These are phyloP conservation scores for Desoria tigrina DNA, from an alignment of 2,888 invertebrate species.

Conservation along the genomic window DNA sequence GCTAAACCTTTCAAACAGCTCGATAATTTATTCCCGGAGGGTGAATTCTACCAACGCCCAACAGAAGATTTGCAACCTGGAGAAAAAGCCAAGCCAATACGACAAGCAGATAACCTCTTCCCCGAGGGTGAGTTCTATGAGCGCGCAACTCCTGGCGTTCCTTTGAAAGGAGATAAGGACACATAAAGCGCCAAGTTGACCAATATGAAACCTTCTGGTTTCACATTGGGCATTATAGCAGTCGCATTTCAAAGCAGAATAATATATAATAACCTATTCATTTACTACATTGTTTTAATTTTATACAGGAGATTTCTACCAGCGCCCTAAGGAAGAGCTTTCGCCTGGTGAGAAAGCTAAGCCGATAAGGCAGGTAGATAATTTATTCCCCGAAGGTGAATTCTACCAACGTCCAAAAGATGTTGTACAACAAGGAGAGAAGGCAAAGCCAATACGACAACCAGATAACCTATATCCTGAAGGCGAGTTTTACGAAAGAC, in stretches of 20 bases:
- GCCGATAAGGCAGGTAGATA: too few relatives aligned
- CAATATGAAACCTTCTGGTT: constrained; percentile 42
- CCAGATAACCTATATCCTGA: too few relatives aligned
- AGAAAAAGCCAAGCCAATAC: constrained; percentile 56
- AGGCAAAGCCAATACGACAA: constrained; percentile 55
- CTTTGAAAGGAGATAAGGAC: constrained; percentile 56
- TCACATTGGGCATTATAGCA: too few relatives aligned
- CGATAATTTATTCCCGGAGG: constrained; percentile 60
- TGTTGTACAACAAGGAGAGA: neutral
- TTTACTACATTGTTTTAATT: constrained; percentile 55
- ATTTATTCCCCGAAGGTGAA: constrained; percentile 60
- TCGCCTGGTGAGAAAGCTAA: constrained; percentile 52
- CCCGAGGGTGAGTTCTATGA: constrained; percentile 56
- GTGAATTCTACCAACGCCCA: constrained; percentile 62
- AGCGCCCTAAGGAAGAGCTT: neutral
- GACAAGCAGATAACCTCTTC: constrained; percentile 58
- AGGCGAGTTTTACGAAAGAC: constrained; percentile 61
- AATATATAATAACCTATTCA: neutral
- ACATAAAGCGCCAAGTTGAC: constrained; percentile 57
- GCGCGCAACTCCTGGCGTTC: constrained; percentile 53
- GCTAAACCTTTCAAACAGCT: constrained; percentile 60
- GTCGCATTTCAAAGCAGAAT: constrained; percentile 40
- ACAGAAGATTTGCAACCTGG: too few relatives aligned
- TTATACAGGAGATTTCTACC: constrained; percentile 55
- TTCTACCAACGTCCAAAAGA: constrained; percentile 62